These are phyloP conservation scores for Dasyornis broadbenti DNA, from an alignment of 2,113 vertebrate species.

Conservation along the genomic window DNA sequence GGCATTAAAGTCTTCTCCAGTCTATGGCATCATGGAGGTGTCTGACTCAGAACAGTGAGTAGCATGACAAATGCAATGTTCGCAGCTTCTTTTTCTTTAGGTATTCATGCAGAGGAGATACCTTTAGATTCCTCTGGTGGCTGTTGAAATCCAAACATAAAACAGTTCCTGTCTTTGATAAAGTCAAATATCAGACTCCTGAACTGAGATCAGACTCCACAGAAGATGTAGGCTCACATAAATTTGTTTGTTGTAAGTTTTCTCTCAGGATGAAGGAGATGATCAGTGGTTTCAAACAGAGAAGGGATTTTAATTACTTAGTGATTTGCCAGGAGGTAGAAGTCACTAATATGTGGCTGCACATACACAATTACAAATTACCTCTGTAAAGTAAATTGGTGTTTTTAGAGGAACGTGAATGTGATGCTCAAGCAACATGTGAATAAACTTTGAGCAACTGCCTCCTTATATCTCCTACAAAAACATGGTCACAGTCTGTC, in stretches of 20 bases:
- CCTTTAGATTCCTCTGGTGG: not conserved
- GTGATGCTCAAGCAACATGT: not conserved
- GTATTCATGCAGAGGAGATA: not conserved
- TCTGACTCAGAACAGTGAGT: slow-evolving; percentile 4
- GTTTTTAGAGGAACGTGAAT: not conserved
- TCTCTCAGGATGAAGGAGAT: slow-evolving; percentile 10
- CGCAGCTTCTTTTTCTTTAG: not conserved
- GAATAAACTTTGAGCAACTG: slow-evolving; percentile 6
- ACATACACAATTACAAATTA: too few relatives aligned
- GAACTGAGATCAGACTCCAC: not conserved
- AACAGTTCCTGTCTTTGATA: not conserved
- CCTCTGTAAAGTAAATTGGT: not conserved
- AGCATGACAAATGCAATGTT: not conserved
- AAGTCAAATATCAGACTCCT: slow-evolving; percentile 16
- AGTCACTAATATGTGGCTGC: not conserved
- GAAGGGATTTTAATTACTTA: slow-evolving; percentile 31
- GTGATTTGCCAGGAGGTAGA: slow-evolving; percentile 5
- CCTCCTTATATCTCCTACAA: not conserved
- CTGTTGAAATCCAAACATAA: slow-evolving; percentile 34
- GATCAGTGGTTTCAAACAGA: not conserved
- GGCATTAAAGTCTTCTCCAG: not conserved
- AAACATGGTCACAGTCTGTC: not conserved
- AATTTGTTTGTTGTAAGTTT: slow-evolving; percentile 15
- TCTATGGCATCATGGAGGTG: not conserved
- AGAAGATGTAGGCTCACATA: not conserved